Percentiles rank a stretch among this genome's conserved stretches.
phyloP scores from a whole-genome alignment of 2,797 vertebrate species.

The Poeciliopsis gracilis region DNA sequence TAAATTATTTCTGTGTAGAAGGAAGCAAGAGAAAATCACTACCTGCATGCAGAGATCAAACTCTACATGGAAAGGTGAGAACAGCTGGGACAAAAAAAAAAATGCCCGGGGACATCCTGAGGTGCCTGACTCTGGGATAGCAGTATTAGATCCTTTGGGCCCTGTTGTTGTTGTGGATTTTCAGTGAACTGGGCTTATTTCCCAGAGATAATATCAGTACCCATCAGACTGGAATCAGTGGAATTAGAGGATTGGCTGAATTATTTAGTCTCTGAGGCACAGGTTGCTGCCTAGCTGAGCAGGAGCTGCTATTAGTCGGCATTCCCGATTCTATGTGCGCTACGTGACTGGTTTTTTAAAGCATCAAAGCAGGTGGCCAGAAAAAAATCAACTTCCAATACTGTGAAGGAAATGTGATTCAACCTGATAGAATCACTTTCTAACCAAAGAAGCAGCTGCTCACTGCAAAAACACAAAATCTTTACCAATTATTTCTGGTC shows the following conservation, averaged over 20 bases:
- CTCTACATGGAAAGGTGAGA: not conserved
- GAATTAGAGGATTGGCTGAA: not conserved
- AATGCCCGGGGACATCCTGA: not conserved
- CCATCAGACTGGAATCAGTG: not conserved
- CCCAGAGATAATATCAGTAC: constrained; percentile 4
- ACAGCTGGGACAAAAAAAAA: not conserved
- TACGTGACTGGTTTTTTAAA: not conserved
- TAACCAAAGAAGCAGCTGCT: not conserved
- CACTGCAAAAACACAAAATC: no score
- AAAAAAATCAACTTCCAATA: not conserved
- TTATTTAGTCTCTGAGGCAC: not conserved
- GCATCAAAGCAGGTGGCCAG: not conserved
- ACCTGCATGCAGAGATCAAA: not conserved
- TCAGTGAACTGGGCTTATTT: not conserved
- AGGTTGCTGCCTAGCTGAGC: not conserved
- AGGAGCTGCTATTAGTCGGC: constrained; percentile 2
- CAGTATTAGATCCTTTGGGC: not conserved
- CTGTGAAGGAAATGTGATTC: not conserved
- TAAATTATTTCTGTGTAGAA: not conserved
- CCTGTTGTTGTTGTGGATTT: constrained; percentile 1
- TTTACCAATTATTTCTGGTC: no score
- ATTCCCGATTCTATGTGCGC: not conserved
- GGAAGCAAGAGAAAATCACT: not conserved
- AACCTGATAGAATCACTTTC: not conserved
- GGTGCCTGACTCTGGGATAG: not conserved